A percentile compares a stretch with the other conserved stretches of the same genome.
Evolutionary conservation across 2,797 vertebrate genomes (phyloP).

Genomic region (Esox lucius): DNA sequence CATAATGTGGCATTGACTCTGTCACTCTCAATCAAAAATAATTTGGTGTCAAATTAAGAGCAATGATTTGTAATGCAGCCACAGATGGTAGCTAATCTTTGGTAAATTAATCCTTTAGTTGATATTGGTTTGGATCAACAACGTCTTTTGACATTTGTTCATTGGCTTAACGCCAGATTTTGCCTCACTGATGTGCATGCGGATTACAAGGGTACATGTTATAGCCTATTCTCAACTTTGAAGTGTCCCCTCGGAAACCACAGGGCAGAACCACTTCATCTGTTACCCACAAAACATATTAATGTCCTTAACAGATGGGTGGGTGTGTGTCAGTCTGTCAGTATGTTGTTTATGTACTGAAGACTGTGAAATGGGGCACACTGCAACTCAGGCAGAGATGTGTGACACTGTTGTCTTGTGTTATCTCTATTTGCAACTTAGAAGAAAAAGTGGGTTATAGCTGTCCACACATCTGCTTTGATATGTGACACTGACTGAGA

Average conservation of each 20-base stretch:
- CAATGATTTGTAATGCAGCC: background rate
- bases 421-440: background rate
- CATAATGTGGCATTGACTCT: background rate
- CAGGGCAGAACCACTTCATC: background rate
- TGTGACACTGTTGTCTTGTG: background rate
- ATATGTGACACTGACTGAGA: background rate
- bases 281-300: background rate
- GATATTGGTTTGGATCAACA: background rate
- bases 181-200: background rate
- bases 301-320: background rate
- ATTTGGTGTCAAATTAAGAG: background rate
- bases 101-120: background rate
- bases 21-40: background rate
- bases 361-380: background rate
- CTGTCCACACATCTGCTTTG: background rate
- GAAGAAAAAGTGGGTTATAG: background rate
- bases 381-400: background rate
- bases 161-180: background rate
- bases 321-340: background rate
- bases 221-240: background rate
- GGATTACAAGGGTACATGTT: background rate
- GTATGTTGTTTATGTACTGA: background rate
- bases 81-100: background rate
- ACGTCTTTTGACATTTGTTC: background rate
- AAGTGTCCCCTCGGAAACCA: background rate